phyloP scores from a whole-genome alignment of 92 coral and sea anemone genomes.

The Isaurus tuberculatus region DNA sequence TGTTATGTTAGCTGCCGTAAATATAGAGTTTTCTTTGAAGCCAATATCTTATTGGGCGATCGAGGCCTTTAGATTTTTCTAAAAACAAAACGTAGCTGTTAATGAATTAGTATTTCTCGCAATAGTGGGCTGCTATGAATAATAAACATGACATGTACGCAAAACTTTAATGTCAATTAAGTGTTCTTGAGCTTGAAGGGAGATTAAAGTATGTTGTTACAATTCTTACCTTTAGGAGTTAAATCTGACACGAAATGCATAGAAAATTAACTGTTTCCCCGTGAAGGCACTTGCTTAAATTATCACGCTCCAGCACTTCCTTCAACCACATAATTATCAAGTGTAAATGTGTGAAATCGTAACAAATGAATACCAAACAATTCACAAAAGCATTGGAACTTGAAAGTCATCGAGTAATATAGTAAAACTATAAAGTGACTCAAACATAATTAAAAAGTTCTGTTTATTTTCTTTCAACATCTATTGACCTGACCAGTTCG shows the following conservation, averaged over 20 bases:
- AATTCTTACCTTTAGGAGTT: conserved; percentile 20
- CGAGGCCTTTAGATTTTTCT: conserved; percentile 8
- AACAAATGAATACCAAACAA: conserved; percentile 32
- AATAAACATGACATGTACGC: conserved; percentile 12
- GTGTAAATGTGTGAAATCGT: conserved; percentile 44
- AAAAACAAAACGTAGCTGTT: conserved; percentile 38
- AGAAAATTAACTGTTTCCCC: conserved; percentile 10
- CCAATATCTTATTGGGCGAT: conserved; percentile 36
- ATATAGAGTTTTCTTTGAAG: conserved; percentile 23
- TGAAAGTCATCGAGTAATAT: conserved; percentile 4
- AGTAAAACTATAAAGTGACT: not conserved
- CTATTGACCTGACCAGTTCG: not conserved
- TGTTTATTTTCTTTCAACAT: conserved; percentile 26
- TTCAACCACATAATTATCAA: conserved; percentile 31
- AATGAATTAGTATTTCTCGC: conserved; percentile 20
- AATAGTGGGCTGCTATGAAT: conserved; percentile 19
- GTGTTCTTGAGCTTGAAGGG: not conserved
- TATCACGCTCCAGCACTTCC: conserved; percentile 37
- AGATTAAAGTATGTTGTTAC: conserved; percentile 20
- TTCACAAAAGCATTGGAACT: conserved; percentile 4
- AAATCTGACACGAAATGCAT: conserved; percentile 20
- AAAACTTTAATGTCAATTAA: not conserved
- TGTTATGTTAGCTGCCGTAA: conserved; percentile 15
- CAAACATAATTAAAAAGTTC: not conserved
- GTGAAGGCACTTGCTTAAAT: conserved; percentile 25